Percentiles rank a stretch among this genome's conserved stretches.
phyloP scores from a whole-genome alignment of 2,888 invertebrate genomes.

The Netelia virgata region DNA sequence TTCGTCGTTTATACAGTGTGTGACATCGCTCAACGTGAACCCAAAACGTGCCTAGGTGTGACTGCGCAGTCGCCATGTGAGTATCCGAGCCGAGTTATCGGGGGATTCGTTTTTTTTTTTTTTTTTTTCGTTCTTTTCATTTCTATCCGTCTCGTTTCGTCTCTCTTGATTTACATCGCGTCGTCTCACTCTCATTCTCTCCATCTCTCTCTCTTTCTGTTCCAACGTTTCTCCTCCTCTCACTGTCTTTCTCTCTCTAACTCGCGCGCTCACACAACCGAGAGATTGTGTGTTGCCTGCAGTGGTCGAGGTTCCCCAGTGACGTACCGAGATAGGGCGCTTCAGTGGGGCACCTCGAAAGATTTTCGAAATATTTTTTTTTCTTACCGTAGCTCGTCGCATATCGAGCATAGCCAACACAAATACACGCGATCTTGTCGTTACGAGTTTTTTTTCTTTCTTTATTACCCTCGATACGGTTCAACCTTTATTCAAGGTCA shows the following conservation, averaged over 20 bases:
- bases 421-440: neutral
- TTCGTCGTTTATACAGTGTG: conserved; percentile 31
- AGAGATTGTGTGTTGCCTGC: conserved; percentile 53
- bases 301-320: conserved; percentile 64
- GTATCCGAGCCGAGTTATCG: conserved; percentile 74
- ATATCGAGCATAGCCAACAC: neutral
- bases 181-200: conserved; percentile 17
- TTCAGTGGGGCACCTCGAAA: conserved; percentile 1
- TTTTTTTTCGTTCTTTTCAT: conserved; percentile 9
- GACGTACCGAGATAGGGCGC: conserved; percentile 53
- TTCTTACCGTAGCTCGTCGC: neutral
- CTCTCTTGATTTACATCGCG: conserved; percentile 7
- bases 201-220: conserved; percentile 23
- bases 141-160: conserved; percentile 18
- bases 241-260: conserved; percentile 20
- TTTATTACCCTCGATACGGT: neutral
- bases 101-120: conserved; percentile 42
- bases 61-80: conserved; percentile 84
- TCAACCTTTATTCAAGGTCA: neutral
- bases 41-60: conserved; percentile 82
- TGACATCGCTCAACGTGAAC: conserved; percentile 70
- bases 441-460: neutral
- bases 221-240: conserved; percentile 33
- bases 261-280: conserved; percentile 29
- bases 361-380: neutral